phyloP scores from a whole-genome alignment of 1,140 invertebrate genomes.

The Drosophila tristis region DNA sequence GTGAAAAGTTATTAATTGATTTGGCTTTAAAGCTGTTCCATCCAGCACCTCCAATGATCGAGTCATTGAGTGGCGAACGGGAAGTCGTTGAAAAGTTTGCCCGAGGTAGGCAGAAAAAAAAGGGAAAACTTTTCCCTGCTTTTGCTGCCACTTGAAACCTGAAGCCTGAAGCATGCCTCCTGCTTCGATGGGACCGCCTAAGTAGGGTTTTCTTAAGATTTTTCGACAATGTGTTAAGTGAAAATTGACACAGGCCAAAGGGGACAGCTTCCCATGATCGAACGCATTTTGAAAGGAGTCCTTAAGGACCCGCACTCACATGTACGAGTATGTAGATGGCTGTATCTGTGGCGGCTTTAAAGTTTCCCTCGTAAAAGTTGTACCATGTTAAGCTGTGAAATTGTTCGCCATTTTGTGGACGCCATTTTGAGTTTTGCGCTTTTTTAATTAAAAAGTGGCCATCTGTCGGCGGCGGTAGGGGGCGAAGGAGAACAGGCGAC shows the following conservation, averaged over 20 bases:
- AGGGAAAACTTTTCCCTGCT: slow-evolving; percentile 45
- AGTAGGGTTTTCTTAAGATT: slow-evolving; percentile 58
- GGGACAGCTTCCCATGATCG: slow-evolving; percentile 62
- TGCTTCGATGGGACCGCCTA: slow-evolving; percentile 31
- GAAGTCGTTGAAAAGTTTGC: slow-evolving; percentile 52
- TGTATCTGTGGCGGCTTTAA: slow-evolving; percentile 29
- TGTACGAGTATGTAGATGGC: not conserved
- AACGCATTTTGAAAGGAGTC: slow-evolving; percentile 46
- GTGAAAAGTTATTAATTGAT: slow-evolving; percentile 70
- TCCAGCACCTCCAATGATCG: slow-evolving; percentile 19
- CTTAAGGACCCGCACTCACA: slow-evolving; percentile 8
- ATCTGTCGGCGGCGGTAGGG: slow-evolving; percentile 1
- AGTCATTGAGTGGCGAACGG: not conserved
- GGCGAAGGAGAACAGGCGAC: slow-evolving; percentile 22
- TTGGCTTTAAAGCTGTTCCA: slow-evolving; percentile 58
- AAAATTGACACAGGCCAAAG: slow-evolving; percentile 64
- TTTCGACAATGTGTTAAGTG: slow-evolving; percentile 72
- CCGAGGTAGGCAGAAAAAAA: slow-evolving; percentile 41
- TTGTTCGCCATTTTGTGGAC: slow-evolving; percentile 49
- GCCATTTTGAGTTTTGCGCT: slow-evolving; percentile 20
- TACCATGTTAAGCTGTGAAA: slow-evolving; percentile 51
- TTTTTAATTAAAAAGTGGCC: slow-evolving; percentile 76
- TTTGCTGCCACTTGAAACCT: slow-evolving; percentile 44
- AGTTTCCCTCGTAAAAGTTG: slow-evolving; percentile 26
- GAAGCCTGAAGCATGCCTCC: slow-evolving; percentile 10